Conservation (phyloP, 2,113 vertebrate genomes). For the Halcyon malimbica region DNA sequence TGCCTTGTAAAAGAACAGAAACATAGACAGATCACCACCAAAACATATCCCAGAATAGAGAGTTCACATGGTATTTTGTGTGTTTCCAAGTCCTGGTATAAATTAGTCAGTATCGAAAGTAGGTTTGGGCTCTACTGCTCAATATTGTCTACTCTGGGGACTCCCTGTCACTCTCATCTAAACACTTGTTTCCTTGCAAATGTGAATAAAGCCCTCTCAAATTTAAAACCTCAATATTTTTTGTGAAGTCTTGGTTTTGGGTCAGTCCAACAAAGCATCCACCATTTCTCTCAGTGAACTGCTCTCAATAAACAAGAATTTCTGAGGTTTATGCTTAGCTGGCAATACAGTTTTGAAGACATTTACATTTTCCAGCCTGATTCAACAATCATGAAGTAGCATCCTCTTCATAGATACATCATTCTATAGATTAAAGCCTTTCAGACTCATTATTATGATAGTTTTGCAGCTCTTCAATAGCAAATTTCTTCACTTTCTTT, state of each 20-base stretch:
- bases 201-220: neutral
- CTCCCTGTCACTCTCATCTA: neutral
- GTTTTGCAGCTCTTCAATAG: neutral
- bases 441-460: neutral
- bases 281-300: neutral
- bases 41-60: neutral
- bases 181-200: neutral
- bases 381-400: neutral
- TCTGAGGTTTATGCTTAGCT: neutral
- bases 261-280: neutral
- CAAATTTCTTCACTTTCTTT: neutral
- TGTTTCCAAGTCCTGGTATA: neutral
- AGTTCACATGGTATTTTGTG: neutral
- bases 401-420: neutral
- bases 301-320: neutral
- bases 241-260: neutral
- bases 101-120: neutral
- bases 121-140: fast-evolving
- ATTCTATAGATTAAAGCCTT: neutral
- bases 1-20: fast-evolving
- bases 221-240: neutral
- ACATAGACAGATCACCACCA: neutral
- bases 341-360: neutral
- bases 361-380: neutral
- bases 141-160: neutral